Conservation (phyloP, 2,113 vertebrate species). For the Takifugu flavidus region DNA sequence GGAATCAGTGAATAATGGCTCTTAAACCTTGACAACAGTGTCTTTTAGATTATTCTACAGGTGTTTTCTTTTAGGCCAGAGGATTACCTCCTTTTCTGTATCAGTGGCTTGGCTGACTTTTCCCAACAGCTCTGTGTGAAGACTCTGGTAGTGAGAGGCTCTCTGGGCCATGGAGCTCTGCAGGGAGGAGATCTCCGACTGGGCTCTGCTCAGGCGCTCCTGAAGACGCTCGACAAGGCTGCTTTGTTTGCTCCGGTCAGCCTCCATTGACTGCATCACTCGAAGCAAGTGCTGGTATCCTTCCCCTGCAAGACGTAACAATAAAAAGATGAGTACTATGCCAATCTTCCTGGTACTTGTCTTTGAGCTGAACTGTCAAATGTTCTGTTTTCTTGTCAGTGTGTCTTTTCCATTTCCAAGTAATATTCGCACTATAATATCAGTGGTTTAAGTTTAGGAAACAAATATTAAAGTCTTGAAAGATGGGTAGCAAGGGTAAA, state of each 20-base stretch:
- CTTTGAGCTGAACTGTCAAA: too few relatives aligned
- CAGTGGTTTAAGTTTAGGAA: background rate
- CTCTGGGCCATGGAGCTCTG: slow-evolving; percentile 86
- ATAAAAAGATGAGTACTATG: background rate
- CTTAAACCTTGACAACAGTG: background rate
- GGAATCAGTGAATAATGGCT: background rate
- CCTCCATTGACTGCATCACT: slow-evolving; percentile 77
- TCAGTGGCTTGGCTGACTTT: slow-evolving; percentile 79
- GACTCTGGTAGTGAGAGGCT: slow-evolving; percentile 84
- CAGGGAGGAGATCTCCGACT: slow-evolving; percentile 83
- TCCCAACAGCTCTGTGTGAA: slow-evolving; percentile 87
- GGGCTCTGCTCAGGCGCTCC: slow-evolving; percentile 76
- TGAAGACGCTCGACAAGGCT: slow-evolving; percentile 74
- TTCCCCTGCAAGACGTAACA: slow-evolving; percentile 52
- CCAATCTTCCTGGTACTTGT: background rate
- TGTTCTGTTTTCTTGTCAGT: too few relatives aligned
- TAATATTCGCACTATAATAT: background rate
- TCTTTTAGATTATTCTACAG: too few relatives aligned
- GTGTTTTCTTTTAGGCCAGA: background rate
- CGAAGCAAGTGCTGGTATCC: slow-evolving; percentile 76
- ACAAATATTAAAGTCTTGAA: background rate
- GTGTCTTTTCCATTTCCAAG: too few relatives aligned
- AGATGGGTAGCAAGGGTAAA: background rate
- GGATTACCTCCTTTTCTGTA: slow-evolving; percentile 81
- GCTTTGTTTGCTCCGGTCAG: slow-evolving; percentile 75